phyloP scores from a whole-genome alignment of 2,888 invertebrate genomes.

The Carcina quercana region DNA sequence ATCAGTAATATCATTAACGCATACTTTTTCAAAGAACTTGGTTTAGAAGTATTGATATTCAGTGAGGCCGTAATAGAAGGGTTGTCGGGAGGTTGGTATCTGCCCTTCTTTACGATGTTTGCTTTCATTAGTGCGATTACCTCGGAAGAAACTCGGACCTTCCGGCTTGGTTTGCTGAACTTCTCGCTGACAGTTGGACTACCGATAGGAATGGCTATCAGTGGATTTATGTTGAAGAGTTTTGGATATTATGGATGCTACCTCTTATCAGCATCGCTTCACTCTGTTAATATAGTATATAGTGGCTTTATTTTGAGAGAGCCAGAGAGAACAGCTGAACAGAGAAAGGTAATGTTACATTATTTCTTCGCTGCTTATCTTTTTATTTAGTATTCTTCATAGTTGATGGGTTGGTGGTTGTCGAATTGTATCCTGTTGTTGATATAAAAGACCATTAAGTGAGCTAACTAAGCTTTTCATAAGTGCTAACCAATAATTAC shows the following conservation, averaged over 20 bases:
- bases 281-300: conserved; percentile 79
- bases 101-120: conserved; percentile 86
- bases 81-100: conserved; percentile 86
- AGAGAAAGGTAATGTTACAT: conserved; percentile 44
- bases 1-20: conserved; percentile 83
- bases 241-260: conserved; percentile 88
- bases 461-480: too few relatives aligned
- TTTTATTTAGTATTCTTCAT: too few relatives aligned
- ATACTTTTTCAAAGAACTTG: conserved; percentile 81
- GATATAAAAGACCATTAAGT: too few relatives aligned
- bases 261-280: conserved; percentile 77
- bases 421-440: too few relatives aligned
- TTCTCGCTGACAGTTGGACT: conserved; percentile 89
- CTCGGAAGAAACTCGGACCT: conserved; percentile 82
- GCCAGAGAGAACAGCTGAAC: conserved; percentile 47
- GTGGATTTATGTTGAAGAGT: conserved; percentile 81
- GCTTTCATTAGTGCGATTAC: conserved; percentile 90
- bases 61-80: conserved; percentile 85
- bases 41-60: conserved; percentile 82
- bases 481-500: too few relatives aligned
- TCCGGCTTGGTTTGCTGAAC: conserved; percentile 88
- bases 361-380: too few relatives aligned
- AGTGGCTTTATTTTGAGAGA: conserved; percentile 79
- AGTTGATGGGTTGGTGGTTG: too few relatives aligned
- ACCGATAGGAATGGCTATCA: conserved; percentile 88